A percentile compares a stretch with the other conserved stretches of the same genome.
These are phyloP conservation scores for Microplitis manilae DNA, from an alignment of 2,888 invertebrate species.

Conservation along the genomic window DNA sequence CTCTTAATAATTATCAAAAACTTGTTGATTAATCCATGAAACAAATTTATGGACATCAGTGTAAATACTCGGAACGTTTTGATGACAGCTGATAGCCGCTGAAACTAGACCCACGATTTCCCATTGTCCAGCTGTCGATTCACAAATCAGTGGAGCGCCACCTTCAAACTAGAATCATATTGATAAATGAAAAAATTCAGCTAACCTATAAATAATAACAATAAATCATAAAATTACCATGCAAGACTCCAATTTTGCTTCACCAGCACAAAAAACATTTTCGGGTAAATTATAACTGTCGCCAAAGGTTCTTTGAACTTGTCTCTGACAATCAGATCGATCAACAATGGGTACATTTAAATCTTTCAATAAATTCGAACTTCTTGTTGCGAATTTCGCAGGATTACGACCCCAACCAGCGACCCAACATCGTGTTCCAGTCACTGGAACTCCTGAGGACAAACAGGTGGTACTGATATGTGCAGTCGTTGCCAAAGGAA, in stretches of 20 bases:
- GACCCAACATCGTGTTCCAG: conserved; percentile 75
- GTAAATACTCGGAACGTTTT: neutral
- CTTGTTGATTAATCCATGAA: neutral
- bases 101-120: neutral
- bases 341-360: neutral
- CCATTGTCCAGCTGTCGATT: neutral
- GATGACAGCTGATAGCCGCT: neutral
- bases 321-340: neutral
- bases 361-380: neutral
- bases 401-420: conserved; percentile 84
- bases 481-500: conserved; percentile 66
- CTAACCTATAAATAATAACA: neutral
- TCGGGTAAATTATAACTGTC: neutral
- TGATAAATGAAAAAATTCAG: neutral
- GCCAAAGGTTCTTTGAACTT: neutral
- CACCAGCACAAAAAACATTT: neutral
- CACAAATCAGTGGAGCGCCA: neutral
- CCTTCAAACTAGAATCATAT: neutral
- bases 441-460: conserved; percentile 64
- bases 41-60: neutral
- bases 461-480: conserved; percentile 74
- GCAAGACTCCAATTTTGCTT: neutral
- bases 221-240: neutral
- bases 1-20: neutral
- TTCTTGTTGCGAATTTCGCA: neutral